These are phyloP conservation scores for Montipora efflorescens DNA, from an alignment of 64 coral and sea anemone genomes.

Conservation along the genomic window DNA sequence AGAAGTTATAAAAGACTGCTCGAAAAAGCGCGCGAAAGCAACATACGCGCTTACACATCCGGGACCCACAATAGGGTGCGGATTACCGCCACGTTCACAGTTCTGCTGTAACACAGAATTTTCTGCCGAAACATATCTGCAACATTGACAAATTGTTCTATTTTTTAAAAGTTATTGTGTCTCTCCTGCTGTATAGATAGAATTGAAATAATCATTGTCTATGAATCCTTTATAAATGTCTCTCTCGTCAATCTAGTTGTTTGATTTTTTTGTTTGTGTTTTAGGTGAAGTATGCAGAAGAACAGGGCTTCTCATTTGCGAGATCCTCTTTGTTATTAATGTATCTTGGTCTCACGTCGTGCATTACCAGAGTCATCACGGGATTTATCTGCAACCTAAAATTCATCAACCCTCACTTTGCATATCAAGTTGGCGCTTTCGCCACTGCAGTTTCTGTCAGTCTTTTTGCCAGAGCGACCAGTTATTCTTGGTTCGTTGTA, in stretches of 20 bases:
- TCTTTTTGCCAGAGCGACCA: background rate
- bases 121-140: no score
- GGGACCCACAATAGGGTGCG: no score
- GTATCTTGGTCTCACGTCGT: conserved; percentile 34
- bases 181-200: no score
- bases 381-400: conserved; percentile 26
- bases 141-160: no score
- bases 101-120: no score
- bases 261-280: background rate
- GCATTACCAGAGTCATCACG: background rate
- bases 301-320: conserved; percentile 16
- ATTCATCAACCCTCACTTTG: conserved; percentile 6
- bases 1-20: no score
- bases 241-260: background rate
- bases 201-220: no score
- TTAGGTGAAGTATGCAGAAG: conserved; percentile 62
- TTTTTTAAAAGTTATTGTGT: no score
- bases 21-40: no score
- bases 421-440: conserved; percentile 16
- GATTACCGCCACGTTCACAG: no score
- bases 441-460: background rate
- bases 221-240: background rate
- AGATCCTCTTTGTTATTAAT: conserved; percentile 47
- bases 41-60: no score
- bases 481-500: conserved; percentile 45